phyloP scores from a whole-genome alignment of 1,140 invertebrate genomes.

The Aphaenogaster floridana region DNA sequence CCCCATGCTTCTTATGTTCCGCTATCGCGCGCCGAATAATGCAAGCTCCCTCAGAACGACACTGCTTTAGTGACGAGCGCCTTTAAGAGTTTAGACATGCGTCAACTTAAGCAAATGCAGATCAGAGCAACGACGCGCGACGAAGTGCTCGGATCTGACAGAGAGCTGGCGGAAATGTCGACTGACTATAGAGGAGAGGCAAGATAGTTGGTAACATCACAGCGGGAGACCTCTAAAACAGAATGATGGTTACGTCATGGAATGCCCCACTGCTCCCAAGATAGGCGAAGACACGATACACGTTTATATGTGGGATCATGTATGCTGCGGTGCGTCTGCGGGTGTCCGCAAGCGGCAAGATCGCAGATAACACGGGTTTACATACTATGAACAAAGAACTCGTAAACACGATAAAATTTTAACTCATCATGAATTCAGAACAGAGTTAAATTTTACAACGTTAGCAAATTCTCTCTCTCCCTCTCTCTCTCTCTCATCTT shows the following conservation, averaged over 20 bases:
- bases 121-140: conserved; percentile 65
- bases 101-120: conserved; percentile 72
- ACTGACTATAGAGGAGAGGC: conserved; percentile 8
- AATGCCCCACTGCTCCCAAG: conserved; percentile 15
- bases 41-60: conserved; percentile 2
- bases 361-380: conserved; percentile 1
- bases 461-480: not conserved
- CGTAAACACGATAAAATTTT: conserved; percentile 22
- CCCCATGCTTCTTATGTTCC: conserved; percentile 40
- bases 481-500: not conserved
- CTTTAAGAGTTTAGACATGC: conserved; percentile 47
- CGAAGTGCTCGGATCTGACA: conserved; percentile 60
- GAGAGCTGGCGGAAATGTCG: conserved; percentile 47
- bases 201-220: conserved; percentile 16
- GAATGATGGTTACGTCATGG: conserved; percentile 54
- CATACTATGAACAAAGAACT: not conserved
- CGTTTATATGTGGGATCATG: conserved; percentile 6
- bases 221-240: conserved; percentile 50
- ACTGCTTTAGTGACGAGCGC: conserved; percentile 7
- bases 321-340: conserved; percentile 5
- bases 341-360: conserved; percentile 4
- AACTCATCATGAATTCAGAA: not conserved
- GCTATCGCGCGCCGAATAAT: conserved; percentile 55
- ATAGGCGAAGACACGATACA: conserved; percentile 20
- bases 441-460: not conserved